Conservation (phyloP, 2,797 vertebrate species). For the Periparus ater region DNA sequence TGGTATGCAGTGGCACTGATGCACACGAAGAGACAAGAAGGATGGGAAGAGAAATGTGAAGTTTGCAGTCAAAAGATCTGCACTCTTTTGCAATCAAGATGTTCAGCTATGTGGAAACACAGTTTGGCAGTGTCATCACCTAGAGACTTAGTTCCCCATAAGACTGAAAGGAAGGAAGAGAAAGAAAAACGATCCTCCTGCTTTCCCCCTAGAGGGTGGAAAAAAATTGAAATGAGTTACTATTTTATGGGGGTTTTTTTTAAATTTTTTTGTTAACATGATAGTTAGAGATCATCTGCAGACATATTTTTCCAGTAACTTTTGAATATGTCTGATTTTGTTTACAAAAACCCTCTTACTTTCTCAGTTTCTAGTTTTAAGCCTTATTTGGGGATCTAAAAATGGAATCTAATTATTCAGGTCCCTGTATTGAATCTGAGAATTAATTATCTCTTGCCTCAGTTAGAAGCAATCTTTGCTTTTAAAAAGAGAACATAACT, state of each 20-base stretch:
- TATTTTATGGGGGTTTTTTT: neutral
- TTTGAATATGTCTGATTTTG: neutral
- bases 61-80: neutral
- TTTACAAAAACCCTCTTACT: neutral
- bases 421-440: neutral
- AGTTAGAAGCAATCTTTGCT: neutral
- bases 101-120: conserved; percentile 1
- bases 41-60: neutral
- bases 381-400: neutral
- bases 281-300: neutral
- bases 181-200: neutral
- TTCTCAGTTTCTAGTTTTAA: neutral
- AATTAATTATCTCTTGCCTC: conserved; percentile 3
- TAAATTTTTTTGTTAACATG: neutral
- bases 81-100: neutral
- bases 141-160: neutral
- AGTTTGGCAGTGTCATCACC: neutral
- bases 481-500: conserved; percentile 20
- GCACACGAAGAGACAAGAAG: neutral
- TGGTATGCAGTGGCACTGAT: neutral
- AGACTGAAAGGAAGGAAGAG: neutral
- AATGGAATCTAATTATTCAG: neutral
- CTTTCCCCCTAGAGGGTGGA: neutral
- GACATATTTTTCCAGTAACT: neutral
- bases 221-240: neutral